phyloP scores from a whole-genome alignment of 2,888 invertebrate species.

The Pharmacophagus antenor region DNA sequence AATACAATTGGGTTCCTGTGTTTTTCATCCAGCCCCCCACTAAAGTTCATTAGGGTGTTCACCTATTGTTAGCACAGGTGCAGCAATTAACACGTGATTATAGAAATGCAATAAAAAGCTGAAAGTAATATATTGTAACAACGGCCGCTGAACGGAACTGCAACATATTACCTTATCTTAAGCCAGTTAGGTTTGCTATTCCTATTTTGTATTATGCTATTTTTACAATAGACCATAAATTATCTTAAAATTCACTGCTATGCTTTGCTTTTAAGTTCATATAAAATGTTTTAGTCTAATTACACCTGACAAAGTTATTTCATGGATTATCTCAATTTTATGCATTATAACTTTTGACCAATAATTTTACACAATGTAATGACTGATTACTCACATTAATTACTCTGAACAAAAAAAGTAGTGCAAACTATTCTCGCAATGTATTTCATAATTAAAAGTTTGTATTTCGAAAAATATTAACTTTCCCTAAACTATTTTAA shows the following conservation, averaged over 20 bases:
- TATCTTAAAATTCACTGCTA: too few species aligned
- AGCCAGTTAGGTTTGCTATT: too few species aligned
- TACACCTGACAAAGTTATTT: neutral
- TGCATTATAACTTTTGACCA: neutral
- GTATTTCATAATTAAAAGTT: neutral
- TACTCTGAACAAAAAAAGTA: neutral
- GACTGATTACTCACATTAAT: neutral
- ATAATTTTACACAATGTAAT: slow-evolving; percentile 9
- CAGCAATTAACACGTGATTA: slow-evolving; percentile 42
- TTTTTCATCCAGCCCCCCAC: slow-evolving; percentile 17
- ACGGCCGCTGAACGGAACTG: slow-evolving; percentile 22
- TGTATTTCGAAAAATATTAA: neutral
- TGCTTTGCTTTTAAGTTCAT: too few species aligned
- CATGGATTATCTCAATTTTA: slow-evolving; percentile 16
- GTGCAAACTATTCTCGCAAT: neutral
- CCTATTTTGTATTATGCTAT: too few species aligned
- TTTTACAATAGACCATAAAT: too few species aligned
- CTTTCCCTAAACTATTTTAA: neutral
- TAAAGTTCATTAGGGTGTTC: slow-evolving; percentile 27
- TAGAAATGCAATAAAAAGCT: slow-evolving; percentile 41
- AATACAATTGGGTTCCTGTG: slow-evolving; percentile 32
- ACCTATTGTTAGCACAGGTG: slow-evolving; percentile 29
- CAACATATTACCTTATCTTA: slow-evolving; percentile 14
- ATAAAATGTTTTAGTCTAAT: too few species aligned
- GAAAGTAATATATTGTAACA: slow-evolving; percentile 40